Base-by-base conservation (phyloP, 2,113 vertebrate species). In the Isichthys henryi region DNA sequence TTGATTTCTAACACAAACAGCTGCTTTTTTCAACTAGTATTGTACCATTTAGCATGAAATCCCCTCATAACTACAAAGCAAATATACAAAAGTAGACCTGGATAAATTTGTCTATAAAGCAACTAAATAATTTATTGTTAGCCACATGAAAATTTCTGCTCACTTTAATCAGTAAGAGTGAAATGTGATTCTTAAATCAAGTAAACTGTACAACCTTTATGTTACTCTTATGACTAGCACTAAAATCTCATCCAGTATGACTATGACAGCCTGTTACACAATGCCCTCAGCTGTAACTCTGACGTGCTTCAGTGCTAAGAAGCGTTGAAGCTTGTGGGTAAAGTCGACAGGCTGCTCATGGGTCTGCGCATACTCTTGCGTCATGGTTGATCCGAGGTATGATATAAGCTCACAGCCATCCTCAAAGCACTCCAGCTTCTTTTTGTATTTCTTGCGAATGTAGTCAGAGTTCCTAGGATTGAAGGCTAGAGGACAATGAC, bases 351-450 rank as follows among this genome's bases (percentile, higher is more conserved):
- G 95, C 62, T 95, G 92, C 87, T 95, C 94, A 89, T 91, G 92
- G 88, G 96, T 95, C 23, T 96, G 94, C 86, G 31, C 95, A 93
- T 96, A 97, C 0, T 93, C 95, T 48, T 88, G 93, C 0, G 91
- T 94, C 97, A 98, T 97, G 77, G 90, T 93, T 82, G 94, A 90
- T 70, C 94, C 95, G 88, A 99, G 95, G 93, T 97, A 97, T 10
- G 96, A 94, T 58, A 99, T 93, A 90, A 99, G 98, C 46, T 95
- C 94, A 94, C 98, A 99, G 89, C 93, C 94, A 87, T 98, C 96
- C 91, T 95, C 7, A 90, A 98, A 99, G 83, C 88, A 91, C 11
- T 94, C 94, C 94, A 99, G 94, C 91, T 97, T 96, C 95, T 91
- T 96, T 92, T 93, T 97, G 94, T 97, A 98, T 90, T 91, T 95